Conservation (phyloP, 2,113 vertebrate genomes). For the Monarcha castaneiventris region DNA sequence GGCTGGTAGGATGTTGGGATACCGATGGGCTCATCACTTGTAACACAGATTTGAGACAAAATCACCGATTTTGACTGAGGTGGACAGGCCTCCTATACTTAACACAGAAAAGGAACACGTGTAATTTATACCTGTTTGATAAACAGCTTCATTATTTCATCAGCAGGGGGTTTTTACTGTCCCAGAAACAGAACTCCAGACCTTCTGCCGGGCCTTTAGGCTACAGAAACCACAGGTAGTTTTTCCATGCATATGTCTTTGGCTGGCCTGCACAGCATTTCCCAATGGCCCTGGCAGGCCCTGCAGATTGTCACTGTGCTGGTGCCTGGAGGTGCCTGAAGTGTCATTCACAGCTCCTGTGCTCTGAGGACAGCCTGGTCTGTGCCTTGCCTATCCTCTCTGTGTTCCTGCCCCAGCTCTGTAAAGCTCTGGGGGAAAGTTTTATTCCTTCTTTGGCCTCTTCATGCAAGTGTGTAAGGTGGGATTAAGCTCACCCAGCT, state of each 20-base stretch:
- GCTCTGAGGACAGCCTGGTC: neutral
- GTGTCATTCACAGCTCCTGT: neutral
- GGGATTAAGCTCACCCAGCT: neutral
- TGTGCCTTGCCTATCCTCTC: neutral
- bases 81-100: too few relatives aligned
- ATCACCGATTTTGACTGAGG: neutral
- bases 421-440: neutral
- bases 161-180: neutral
- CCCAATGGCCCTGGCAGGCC: neutral
- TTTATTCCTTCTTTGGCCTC: neutral
- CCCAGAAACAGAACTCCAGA: neutral
- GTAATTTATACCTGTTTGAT: neutral
- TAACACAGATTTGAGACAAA: neutral
- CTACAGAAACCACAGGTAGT: neutral
- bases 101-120: neutral
- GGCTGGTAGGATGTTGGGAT: neutral
- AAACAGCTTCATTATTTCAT: neutral
- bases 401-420: neutral
- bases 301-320: neutral
- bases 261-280: neutral
- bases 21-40: rapidly evolving
- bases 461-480: neutral
- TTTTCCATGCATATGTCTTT: neutral
- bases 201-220: neutral
- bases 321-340: neutral